phyloP scores from a whole-genome alignment of 1,140 invertebrate genomes.

The Scaptomyza pallida region DNA sequence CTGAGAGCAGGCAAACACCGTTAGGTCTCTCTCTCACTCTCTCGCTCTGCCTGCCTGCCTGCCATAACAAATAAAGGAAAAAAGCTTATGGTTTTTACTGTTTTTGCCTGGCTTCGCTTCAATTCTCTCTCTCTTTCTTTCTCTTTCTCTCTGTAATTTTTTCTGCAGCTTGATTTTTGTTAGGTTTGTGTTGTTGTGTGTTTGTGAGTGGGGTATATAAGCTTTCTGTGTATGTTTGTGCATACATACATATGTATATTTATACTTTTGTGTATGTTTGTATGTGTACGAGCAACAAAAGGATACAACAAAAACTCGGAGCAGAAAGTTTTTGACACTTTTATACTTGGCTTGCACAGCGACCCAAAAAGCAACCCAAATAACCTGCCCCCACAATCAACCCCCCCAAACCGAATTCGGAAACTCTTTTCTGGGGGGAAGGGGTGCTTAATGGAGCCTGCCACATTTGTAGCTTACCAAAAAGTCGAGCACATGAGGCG shows the following conservation, averaged over 20 bases:
- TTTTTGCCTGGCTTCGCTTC: conserved; percentile 28
- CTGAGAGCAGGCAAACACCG: conserved; percentile 36
- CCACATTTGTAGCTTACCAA: conserved; percentile 51
- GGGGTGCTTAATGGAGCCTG: conserved; percentile 78
- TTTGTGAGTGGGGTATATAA: conserved; percentile 18
- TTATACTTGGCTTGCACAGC: conserved; percentile 73
- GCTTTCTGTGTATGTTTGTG: neutral
- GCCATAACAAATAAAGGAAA: conserved; percentile 31
- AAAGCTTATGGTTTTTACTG: conserved; percentile 72
- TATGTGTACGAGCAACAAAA: conserved; percentile 66
- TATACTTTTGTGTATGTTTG: conserved; percentile 23
- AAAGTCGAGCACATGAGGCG: conserved; percentile 56
- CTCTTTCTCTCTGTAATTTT: neutral
- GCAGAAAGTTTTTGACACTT: conserved; percentile 81
- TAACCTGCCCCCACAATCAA: conserved; percentile 19
- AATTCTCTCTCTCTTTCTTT: neutral
- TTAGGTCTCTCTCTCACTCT: conserved; percentile 1
- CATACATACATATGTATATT: conserved; percentile 16
- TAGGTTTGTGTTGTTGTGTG: conserved; percentile 18
- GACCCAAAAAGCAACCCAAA: conserved; percentile 58
- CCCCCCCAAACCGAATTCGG: neutral
- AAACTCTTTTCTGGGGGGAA: conserved; percentile 35
- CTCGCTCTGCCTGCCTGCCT: conserved; percentile 8
- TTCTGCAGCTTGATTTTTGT: conserved; percentile 31
- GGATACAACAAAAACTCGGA: conserved; percentile 72